Evolutionary conservation across 2,113 vertebrate species (phyloP).

Genomic region (Xenopus tropicalis): UCB_Xtro_10.0 CM004446.2:81291501-81292000

Average conservation of each 20-base stretch:
- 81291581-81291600: constrained; percentile 75
- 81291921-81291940: constrained; percentile 44
- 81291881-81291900: constrained; percentile 72
- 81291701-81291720: constrained; percentile 88
- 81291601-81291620: constrained; percentile 79
- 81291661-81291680: constrained; percentile 73
- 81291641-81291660: constrained; percentile 83
- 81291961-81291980: too few relatives aligned
- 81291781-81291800: constrained; percentile 92
- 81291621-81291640: constrained; percentile 75
- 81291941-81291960: constrained; percentile 50
- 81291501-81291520: constrained; percentile 27
- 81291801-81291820: constrained; percentile 83
- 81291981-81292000: too few relatives aligned
- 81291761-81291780: constrained; percentile 91
- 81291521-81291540: constrained; percentile 41
- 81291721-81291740: constrained; percentile 96
- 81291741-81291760: constrained; percentile 93
- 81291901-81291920: constrained; percentile 60
- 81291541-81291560: constrained; percentile 51
- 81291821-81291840: constrained; percentile 84
- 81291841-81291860: constrained; percentile 92
- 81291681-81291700: constrained; percentile 84
- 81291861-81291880: constrained; percentile 88
- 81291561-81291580: constrained; percentile 69